Evolutionary conservation across 2,797 vertebrate genomes (phyloP), one percentile per base, ranked within the genome.

Genomic region (Heterohyrax brucei): DNA sequence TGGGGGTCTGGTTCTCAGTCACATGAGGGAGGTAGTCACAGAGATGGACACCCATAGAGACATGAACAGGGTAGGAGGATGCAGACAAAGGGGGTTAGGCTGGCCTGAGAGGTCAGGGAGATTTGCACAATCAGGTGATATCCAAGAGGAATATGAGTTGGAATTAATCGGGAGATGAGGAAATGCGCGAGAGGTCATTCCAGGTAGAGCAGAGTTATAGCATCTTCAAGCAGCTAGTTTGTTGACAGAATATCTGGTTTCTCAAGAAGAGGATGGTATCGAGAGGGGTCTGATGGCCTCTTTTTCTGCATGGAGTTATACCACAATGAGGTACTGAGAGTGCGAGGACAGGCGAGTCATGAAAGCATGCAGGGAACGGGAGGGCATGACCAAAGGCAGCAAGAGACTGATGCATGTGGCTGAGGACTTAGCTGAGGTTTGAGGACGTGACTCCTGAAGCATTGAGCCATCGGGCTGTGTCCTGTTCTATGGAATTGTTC

Each of bases 61-160:
- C 0, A 1, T 5, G 12, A 48, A 26, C 3, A 0, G n/a, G n/a
- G 33, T 10, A 1, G 2, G 53, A 46, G 72, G 14, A 16, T 0
- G 0, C 50, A 46, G 82, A 66, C 18, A 30, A 68, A 53, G 59
- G 44, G 73, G 1, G 10, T 33, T 75, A 44, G 39, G 39, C 66
- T 14, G 46, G n/a, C 56, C 82, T 48, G 33, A 19, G 39, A 24
- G 12, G 56, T 9, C 80, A 28, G 59, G n/a, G 44, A 39, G 70
- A 68, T 76, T n/a, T 33, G 44, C 53, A 56, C 44, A 53, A 81
- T 44, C 44, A 14, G 46, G 13, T 9, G 44, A 19, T 9, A 62
- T 46, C 44, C 10, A 18, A 64, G 70, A 56, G 22, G 62, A 62
- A 39, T 19, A 3, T 2, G 1, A 68, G 48, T 44, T 62, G 39